These are phyloP conservation scores for Thymelicus acteon DNA, from an alignment of 2,888 invertebrate genomes.

Conservation along the genomic window DNA sequence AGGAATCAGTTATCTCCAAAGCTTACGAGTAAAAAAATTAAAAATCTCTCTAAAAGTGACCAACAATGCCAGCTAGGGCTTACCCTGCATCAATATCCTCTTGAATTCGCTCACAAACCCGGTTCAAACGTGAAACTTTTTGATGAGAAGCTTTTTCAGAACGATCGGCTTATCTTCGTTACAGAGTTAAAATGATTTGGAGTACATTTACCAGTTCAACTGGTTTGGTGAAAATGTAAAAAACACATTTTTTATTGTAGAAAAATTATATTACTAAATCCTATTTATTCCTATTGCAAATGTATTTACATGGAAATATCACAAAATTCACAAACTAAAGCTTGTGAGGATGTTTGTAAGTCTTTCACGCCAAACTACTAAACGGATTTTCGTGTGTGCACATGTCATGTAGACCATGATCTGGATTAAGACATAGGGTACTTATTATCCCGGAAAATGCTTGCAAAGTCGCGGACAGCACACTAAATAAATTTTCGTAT, in stretches of 20 bases:
- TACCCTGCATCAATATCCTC: slow-evolving; percentile 34
- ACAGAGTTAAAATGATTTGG: slow-evolving; percentile 23
- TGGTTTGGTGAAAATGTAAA: neutral
- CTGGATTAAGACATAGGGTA: no score
- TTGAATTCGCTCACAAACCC: slow-evolving; percentile 29
- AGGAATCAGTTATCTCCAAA: slow-evolving; percentile 10
- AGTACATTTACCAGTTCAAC: neutral
- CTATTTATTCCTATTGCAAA: no score
- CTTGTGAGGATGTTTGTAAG: no score
- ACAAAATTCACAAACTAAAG: no score
- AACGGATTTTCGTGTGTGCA: no score
- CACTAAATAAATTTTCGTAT: no score
- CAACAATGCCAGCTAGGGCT: slow-evolving; percentile 25
- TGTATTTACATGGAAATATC: no score
- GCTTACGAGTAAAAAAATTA: slow-evolving; percentile 15
- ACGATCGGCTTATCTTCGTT: slow-evolving; percentile 31
- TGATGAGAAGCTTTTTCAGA: slow-evolving; percentile 41
- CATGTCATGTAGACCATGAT: no score
- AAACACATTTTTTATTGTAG: neutral
- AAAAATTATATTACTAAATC: no score
- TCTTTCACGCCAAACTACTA: no score
- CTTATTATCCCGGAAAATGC: no score
- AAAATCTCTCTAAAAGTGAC: slow-evolving; percentile 22
- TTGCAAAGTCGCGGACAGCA: no score
- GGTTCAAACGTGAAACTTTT: slow-evolving; percentile 38